Evolutionary conservation across 2,888 invertebrate genomes (phyloP), one percentile per base, ranked within the genome.

Genomic region (Lepidocyrtoides sp.): DNA sequence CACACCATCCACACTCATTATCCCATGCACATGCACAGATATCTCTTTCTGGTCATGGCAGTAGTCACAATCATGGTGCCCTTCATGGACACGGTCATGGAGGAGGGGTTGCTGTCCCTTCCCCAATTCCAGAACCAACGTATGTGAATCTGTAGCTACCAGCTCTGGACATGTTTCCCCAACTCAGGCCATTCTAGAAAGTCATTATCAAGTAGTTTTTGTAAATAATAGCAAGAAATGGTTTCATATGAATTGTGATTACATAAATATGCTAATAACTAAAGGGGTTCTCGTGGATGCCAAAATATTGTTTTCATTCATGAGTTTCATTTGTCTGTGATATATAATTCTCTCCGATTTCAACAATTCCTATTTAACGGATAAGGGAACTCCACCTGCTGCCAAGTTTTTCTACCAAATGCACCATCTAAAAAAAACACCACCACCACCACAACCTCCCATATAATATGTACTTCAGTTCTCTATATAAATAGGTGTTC

Each of bases 81-180:
- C 96, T 96, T 94, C 95, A 95, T 93, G 96, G 96, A 94, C 92
- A 93, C 51, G 69, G 32, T 12, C 91, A 92, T 48, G 87, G 94
- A 90, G 92, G 92, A 89, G 92, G 91, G 20, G 85, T 93, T 51
- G 91, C 93, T 26, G 93, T 94, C 81, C 95, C 95, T 95, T 95
- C 95, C 95, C 95, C 96, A 94, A 95, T 96, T 95, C 98, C 98
- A 96, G 98, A 98, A 96, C 98, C 98, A 94, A 98, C 98, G 95
- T 98, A 98, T 96, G 98, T 98, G 96, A 98, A 98, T 97, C 98
- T 98, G 96, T 97, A 97, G 97, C 97, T 57, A 12, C 48, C 79
- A 66, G 36, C 12, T 5, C 23, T 29, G 4, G 4, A n/a, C 20
- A 57, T 17, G 20, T 77, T 75, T 36, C 26, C 85, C 54, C 29